Evolutionary conservation across 2,888 invertebrate species (phyloP), one percentile per base, ranked within the genome.

Genomic region (Dicyrtomina minuta): DNA sequence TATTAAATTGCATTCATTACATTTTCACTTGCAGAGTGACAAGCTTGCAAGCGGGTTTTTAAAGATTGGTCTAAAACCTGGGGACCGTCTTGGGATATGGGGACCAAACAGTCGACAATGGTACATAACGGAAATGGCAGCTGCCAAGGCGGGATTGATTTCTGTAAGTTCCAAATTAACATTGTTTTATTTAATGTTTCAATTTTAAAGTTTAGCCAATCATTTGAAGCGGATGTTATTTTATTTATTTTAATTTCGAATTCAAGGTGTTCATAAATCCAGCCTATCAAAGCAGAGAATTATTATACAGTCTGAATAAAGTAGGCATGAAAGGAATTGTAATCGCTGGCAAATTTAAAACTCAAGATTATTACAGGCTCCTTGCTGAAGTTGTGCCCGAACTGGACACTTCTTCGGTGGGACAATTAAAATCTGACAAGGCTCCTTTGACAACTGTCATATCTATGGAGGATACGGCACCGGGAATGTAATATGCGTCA

Each of bases 31-130:
- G 24, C 80, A 91, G 86, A 88, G 88, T 0, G 88, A 91, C 79
- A 83, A 83, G 66, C 79, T 92, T 3, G 92, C 91, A 0, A 88
- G 89, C 0, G 90, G 90, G 0, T 83, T 93, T 0, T 77, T 85
- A n/a, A 85, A 86, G 46, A 78, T 91, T 26, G 92, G 92, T 0
- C 79, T 93, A 20, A 80, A 86, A 66, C 84, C 82, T 33, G 91
- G 91, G 0, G 93, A 94, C 79, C 82, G 89, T 10, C 80, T 95
- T 2, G 93, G 89, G 0, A 83, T 94, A 24, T 92, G 91, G 90
- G 87, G 89, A 0, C 91, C 92, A 0, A 94, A 56, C 20, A 83
- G 85, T 43, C 81, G 86, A 55, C 89, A 92, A 79, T 95, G 93
- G 93, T 86, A 89, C 71, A 78, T 91, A 0, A 83, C 87, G 0